Base-by-base conservation (phyloP, 2,797 vertebrate genomes). In the Geotria australis region DNA sequence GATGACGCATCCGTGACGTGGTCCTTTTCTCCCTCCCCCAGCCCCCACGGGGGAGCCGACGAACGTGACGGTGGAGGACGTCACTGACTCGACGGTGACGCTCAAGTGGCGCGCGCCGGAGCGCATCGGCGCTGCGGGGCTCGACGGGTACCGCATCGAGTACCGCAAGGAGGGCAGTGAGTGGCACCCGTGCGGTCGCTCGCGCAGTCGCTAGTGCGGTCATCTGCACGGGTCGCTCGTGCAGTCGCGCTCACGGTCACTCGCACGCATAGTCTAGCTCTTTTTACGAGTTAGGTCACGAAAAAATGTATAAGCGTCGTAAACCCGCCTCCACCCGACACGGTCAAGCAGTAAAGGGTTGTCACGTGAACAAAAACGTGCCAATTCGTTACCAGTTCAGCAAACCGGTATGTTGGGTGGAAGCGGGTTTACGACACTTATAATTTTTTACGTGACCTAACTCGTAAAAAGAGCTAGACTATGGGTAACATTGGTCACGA, bases 61-160 rank as follows among this genome's bases (percentile, higher is more conserved):
- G 56, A 77, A 77, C 57, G 72, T 88, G 59, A 57, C 3, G 1
- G 73, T 89, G 66, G 81, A 83, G 2, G 79, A 84, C 3, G 72
- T 89, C 63, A 84, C 81, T 1, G 79, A 85, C 65, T 73, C 72
- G 56, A 81, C 77, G 57, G 80, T 79, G 51, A 70, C 73, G 1
- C 71, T 89, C 61, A 84, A 79, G 70, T 89, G 84, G 84, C 75
- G 76, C 60, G 76, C 78, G 3, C 83, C 84, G 0, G 75, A 81
- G 57, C 74, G 66, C 63, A 69, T 83, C 0, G 82, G 84, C 10
- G 78, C 80, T 0, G 83, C 81, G 0, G 83, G 84, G 64, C 76
- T 89, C 7, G 76, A 84, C 0, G 83, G 84, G 3, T 89, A 89
- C 70, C 68, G 82, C 65, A 73, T 86, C 10, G 81, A 86, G 66